Base-by-base conservation (phyloP, 53 echinoderm and acorn worm species). In the Holothuria scabra region DNA sequence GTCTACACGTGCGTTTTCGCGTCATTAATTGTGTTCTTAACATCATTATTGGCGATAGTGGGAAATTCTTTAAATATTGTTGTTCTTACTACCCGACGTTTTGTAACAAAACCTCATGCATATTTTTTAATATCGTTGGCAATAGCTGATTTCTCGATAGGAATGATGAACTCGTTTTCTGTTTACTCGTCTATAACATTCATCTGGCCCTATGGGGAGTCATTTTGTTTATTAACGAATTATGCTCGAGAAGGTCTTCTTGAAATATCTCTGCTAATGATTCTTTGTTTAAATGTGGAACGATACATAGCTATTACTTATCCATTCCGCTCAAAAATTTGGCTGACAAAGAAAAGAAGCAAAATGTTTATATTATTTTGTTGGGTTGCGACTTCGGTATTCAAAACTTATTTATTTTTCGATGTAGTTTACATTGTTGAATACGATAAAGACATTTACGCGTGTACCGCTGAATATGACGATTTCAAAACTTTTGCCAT, bases 121-220 rank as follows among this genome's bases (percentile, higher is more conserved):
- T 86, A 58, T 38, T 86, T 86, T 26, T 58, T 86, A 23, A 66
- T 79, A 9, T 86, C 86, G 10, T 79, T 86, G n/a, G 86, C 86
- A 1, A 21, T 80, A 2, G 78, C 86, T 59, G 86, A 86, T 65
- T 32, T 86, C 7, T 67, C 34, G 55, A 80, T 62, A 44, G 86
- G 86, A 1, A 22, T 86, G 18, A 56, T 80, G 19, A 60, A 79
- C 7, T n/a, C n/a, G 59, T 26, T 79, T 33, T 56, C 65, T 30
- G 56, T 86, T 38, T 79, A 65, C 24, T 80, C 80, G 8, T 65
- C 80, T 5, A 67, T 67, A 12, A 23, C 38, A 60, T 80, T 80
- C 16, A 37, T 44, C 12, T 86, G 86, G 86, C 86, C 86, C 24
- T 86, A 59, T 37, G 67, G 86, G 6, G 79, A 80, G 12, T 0